These are phyloP conservation scores for Buceros bicornis DNA, from an alignment of 2,797 vertebrate species.

Conservation along the genomic window DNA sequence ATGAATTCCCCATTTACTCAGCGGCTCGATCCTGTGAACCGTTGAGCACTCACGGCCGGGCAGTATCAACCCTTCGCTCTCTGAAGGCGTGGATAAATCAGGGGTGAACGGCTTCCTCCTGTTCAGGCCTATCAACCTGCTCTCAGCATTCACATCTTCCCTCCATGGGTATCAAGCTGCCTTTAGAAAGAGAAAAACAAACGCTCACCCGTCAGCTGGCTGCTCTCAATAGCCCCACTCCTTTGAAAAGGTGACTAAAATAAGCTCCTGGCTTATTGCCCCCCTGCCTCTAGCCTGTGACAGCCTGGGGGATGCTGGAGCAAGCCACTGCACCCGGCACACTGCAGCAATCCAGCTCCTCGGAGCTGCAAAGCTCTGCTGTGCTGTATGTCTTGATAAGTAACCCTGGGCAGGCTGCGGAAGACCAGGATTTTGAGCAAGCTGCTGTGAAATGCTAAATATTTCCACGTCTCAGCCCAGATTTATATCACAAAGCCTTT, in stretches of 20 bases:
- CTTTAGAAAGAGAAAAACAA: slow-evolving; percentile 25
- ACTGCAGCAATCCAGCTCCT: neutral
- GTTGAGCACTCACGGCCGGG: neutral
- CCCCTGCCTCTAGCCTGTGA: neutral
- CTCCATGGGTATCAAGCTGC: neutral
- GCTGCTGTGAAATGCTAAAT: neutral
- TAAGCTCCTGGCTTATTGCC: neutral
- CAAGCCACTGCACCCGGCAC: neutral
- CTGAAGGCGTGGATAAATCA: neutral
- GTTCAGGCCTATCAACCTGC: slow-evolving; percentile 35
- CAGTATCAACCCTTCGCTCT: neutral
- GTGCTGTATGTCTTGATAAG: neutral
- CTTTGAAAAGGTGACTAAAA: neutral
- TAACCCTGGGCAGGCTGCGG: neutral
- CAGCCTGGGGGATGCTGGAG: neutral
- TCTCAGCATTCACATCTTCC: neutral
- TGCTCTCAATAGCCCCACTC: neutral
- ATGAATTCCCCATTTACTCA: slow-evolving; percentile 59
- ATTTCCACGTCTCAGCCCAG: neutral
- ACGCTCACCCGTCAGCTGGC: neutral
- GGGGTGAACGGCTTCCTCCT: neutral
- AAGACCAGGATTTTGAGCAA: neutral
- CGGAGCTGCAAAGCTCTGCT: neutral
- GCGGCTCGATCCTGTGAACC: slow-evolving; percentile 42
- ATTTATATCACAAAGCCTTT: neutral